Evolutionary conservation across 2,797 vertebrate genomes (phyloP).

Genomic region (Acanthornis magna): DNA sequence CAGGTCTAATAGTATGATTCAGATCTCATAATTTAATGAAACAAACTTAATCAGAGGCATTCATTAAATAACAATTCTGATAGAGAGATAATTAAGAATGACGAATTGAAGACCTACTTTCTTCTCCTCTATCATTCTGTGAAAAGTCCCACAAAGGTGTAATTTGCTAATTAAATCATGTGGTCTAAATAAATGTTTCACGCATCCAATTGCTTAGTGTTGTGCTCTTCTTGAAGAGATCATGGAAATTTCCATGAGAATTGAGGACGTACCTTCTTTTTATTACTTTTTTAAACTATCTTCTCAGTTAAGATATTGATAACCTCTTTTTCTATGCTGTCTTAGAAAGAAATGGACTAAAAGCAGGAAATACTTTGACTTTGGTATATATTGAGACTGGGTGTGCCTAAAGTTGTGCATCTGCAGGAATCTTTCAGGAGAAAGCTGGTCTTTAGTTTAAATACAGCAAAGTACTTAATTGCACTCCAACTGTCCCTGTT

Average conservation of each 20-base stretch:
- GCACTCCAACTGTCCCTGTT: neutral
- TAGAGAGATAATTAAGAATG: slow-evolving; percentile 28
- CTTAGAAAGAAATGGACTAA: neutral
- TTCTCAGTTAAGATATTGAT: neutral
- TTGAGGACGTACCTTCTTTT: neutral
- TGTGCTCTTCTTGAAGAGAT: slow-evolving; percentile 2
- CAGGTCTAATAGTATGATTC: slow-evolving; percentile 30
- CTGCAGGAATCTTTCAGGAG: neutral
- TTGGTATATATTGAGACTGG: neutral
- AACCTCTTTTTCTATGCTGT: neutral
- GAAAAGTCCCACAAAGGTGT: neutral
- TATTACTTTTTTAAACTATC: neutral
- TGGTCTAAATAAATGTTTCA: slow-evolving; percentile 13
- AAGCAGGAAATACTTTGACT: neutral
- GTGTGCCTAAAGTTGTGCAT: neutral
- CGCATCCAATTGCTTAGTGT: neutral
- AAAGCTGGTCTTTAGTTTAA: neutral
- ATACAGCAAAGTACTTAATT: neutral
- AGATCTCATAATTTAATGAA: slow-evolving; percentile 39
- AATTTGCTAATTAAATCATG: slow-evolving; percentile 44
- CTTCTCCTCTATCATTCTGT: neutral
- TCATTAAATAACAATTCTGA: slow-evolving; percentile 48
- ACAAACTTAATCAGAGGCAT: slow-evolving; percentile 40
- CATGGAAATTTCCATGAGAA: slow-evolving; percentile 33
- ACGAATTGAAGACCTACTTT: slow-evolving; percentile 41